Evolutionary conservation across 2,113 vertebrate species (phyloP).

Genomic region (Phyllostomus hastatus): DNA sequence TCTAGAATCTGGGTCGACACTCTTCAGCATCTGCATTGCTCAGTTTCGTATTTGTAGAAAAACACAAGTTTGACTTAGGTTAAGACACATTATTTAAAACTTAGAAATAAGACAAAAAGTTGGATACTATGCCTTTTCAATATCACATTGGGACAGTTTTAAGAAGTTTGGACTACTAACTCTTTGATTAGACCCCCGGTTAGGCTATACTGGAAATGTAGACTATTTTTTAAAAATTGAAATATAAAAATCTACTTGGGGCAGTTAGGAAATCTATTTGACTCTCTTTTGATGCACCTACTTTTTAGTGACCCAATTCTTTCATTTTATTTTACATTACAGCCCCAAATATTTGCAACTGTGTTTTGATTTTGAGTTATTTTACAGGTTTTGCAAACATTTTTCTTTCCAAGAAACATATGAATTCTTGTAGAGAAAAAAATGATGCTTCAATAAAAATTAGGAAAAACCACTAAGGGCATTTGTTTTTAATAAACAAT

Average conservation of each 20-base stretch:
- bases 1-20: background rate
- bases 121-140: background rate
- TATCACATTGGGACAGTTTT: background rate
- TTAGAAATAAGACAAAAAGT: background rate
- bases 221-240: background rate
- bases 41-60: background rate
- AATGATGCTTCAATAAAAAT: conserved; percentile 68
- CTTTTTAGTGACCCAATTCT: background rate
- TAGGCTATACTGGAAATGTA: background rate
- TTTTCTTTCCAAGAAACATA: conserved; percentile 40
- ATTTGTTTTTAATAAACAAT: conserved; percentile 77
- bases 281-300: background rate
- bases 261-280: background rate
- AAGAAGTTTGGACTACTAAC: background rate
- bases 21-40: background rate
- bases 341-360: conserved; percentile 19
- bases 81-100: conserved; percentile 9
- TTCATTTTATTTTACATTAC: conserved; percentile 27
- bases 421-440: conserved; percentile 43
- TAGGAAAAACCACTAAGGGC: conserved; percentile 60
- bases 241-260: background rate
- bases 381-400: background rate
- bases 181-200: background rate
- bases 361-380: conserved; percentile 33
- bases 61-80: background rate